Evolutionary conservation across 1,140 invertebrate species (phyloP), one percentile per base, ranked within the genome.

Genomic region (Sminthurides bifidus): DNA sequence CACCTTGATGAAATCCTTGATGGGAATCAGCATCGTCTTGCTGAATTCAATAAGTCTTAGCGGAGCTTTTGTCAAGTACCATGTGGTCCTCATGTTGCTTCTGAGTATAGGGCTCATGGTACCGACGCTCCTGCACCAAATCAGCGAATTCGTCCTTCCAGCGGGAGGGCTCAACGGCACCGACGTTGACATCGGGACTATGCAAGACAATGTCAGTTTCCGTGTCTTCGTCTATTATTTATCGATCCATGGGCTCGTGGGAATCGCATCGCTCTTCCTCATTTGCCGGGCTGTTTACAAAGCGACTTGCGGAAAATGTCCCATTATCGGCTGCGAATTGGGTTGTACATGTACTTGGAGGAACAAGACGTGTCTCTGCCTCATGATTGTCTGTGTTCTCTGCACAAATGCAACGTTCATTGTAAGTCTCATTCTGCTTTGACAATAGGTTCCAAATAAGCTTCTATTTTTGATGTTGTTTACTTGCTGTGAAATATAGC

Each of bases 311-410:
- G 8, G 8, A 26, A 43, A 43, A 21, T 43, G 41, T 43, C 17
- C 41, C 6, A 43, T 17, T 21, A 21, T 43, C 8, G 44, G 44
- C 19, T 24, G 44, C 6, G 24, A 27, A 27, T 15, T 5, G 4
- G 44, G 19, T 30, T 48, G 44, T 21, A 6, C 12, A 8, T 48
- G 24, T 19, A 30, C 14, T 21, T 48, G 44, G 44, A 48, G 44
- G 24, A 48, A 30, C 12, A 48, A 48, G 27, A 48, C 44, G 14
- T 48, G 44, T 21, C 10, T 48, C 27, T 26, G 44, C 21, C 21
- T 48, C 8, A 48, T 48, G 44, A 19, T 48, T 30, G 6, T 48
- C 12, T 48, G 44, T 48, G 44, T 48, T 27, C 6, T 48, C 30
- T 48, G 44, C 19, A 48, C 23, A 14, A 27, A 48, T 19, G 27